These are phyloP conservation scores for Imbricaverruca yamaguchii DNA, from an alignment of 2,888 invertebrate species.

Conservation along the genomic window DNA sequence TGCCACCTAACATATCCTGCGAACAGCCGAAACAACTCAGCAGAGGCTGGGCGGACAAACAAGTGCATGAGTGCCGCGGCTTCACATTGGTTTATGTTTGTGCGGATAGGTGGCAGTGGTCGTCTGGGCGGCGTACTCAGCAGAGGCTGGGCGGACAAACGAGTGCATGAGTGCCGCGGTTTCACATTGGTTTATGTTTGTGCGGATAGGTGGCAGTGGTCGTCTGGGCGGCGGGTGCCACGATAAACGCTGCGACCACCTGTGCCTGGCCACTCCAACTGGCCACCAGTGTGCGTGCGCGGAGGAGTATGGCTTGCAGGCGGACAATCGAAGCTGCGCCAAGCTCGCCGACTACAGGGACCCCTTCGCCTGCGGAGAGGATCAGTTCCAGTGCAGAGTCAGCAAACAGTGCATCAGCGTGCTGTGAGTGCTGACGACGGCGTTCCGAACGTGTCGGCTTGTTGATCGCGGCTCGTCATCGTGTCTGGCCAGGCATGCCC, in stretches of 20 bases:
- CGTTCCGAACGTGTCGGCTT: no score
- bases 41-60: no score
- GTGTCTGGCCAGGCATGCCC: no score
- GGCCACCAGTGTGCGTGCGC: slow-evolving; percentile 53
- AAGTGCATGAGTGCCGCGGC: no score
- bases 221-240: slow-evolving; percentile 35
- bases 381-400: slow-evolving; percentile 46
- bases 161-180: no score
- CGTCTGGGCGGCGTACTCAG: slow-evolving; percentile 30
- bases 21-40: no score
- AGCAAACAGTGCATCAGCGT: slow-evolving; percentile 30
- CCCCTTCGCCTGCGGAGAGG: slow-evolving; percentile 37
- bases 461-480: no score
- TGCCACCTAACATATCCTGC: no score
- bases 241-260: slow-evolving; percentile 53
- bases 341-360: slow-evolving; percentile 44
- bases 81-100: no score
- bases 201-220: not conserved
- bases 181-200: no score
- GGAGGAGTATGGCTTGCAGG: slow-evolving; percentile 50
- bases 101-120: not conserved
- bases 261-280: slow-evolving; percentile 58
- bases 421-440: slow-evolving; percentile 31
- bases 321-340: slow-evolving; percentile 44
- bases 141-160: no score